phyloP scores from a whole-genome alignment of 2,113 vertebrate species.

The Cygnus atratus region DNA sequence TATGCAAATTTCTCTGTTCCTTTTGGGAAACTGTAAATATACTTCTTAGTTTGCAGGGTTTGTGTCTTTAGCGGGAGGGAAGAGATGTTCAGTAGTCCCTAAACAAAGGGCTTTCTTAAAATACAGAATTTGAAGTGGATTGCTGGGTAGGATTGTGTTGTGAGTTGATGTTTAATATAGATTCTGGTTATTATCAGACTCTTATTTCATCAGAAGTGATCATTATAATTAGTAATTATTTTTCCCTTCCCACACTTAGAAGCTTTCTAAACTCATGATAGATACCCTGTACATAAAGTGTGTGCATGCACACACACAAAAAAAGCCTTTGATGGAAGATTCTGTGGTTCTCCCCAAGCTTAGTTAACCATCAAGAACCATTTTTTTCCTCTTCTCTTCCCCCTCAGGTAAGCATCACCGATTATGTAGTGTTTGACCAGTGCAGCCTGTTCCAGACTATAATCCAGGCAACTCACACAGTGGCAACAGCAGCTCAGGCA shows the following conservation, averaged over 20 bases:
- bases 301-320: too few species aligned
- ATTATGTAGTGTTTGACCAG: slow-evolving; percentile 97
- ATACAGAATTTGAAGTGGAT: not conserved
- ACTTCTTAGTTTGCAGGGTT: not conserved
- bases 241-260: not conserved
- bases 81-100: not conserved
- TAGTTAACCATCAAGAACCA: not conserved
- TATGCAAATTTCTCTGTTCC: not conserved
- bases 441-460: slow-evolving; percentile 93
- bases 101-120: not conserved
- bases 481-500: slow-evolving; percentile 88
- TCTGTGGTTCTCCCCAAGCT: not conserved
- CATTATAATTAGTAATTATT: not conserved
- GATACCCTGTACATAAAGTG: not conserved
- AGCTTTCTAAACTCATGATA: not conserved
- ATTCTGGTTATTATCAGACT: not conserved
- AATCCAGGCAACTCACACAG: slow-evolving; percentile 91
- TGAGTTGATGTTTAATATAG: not conserved
- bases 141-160: not conserved
- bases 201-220: not conserved
- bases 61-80: not conserved
- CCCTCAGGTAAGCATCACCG: slow-evolving; percentile 91
- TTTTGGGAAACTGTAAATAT: not conserved
- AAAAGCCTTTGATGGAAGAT: not conserved
- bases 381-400: not conserved